Base-by-base conservation (phyloP, 1,140 invertebrate genomes). In the Mycetomoellerius zeteki region DNA sequence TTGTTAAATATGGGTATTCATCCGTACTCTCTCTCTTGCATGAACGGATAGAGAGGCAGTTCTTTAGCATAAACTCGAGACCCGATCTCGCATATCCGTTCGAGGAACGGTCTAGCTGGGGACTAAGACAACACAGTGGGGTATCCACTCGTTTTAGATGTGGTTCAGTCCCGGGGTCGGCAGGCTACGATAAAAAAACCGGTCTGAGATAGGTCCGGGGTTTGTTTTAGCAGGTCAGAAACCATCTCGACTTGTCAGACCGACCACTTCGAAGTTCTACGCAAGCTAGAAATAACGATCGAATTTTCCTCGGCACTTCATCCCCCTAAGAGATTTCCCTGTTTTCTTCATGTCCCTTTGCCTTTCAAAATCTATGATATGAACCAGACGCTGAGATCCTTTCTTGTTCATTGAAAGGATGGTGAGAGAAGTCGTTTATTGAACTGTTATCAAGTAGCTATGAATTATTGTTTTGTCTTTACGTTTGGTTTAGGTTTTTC, bases 181-280 rank as follows among this genome's bases (percentile, higher is more conserved):
- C 6, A 27, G n/a, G 37, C 10, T 71, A 5, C 88, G 88, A 86
- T 86, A 78, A 88, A 75, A 75, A 80, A 88, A 87, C 69, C 76
- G 88, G 80, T 62, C 73, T 65, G 54, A 92, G 88, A 92, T 92
- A 91, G 91, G 88, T 75, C 50, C 71, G 21, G 87, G 86, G 86
- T 92, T 93, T 92, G 88, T 89, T 91, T 93, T 90, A 92, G 82
- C 91, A 93, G 91, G 92, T 93, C 90, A 89, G 77, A 92, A 92
- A 89, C 60, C 69, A 85, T 84, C 73, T 73, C 47, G 77, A 58
- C 64, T 62, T 85, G 50, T 81, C 77, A 33, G 43, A 30, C 69
- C 33, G 54, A 86, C 89, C 50, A 69, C 67, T 76, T 24, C 58
- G 62, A 52, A 27, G 52, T 16, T 60, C 56, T n/a, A 64, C 64